These are phyloP conservation scores for Rhabdornis inornatus DNA, from an alignment of 2,113 vertebrate genomes.

Conservation along the genomic window DNA sequence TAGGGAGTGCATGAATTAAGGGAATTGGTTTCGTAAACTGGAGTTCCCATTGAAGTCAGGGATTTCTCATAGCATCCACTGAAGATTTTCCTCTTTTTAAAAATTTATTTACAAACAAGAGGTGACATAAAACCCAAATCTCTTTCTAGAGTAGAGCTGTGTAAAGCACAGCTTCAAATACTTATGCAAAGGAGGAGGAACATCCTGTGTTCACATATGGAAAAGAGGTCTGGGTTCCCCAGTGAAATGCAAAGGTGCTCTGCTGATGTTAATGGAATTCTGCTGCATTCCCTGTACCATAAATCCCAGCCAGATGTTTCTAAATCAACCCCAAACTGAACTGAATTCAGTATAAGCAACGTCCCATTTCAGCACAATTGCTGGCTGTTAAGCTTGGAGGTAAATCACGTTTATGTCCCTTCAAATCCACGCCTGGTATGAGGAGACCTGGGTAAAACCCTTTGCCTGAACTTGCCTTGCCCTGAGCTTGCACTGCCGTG, in stretches of 20 bases:
- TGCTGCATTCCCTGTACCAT: neutral
- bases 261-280: neutral
- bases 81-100: neutral
- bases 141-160: neutral
- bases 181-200: neutral
- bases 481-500: neutral
- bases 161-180: neutral
- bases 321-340: neutral
- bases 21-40: neutral
- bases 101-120: neutral
- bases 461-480: neutral
- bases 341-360: neutral
- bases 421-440: neutral
- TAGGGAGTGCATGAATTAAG: neutral
- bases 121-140: neutral
- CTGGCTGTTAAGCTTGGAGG: neutral
- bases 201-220: neutral
- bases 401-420: conserved; percentile 18
- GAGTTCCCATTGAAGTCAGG: neutral
- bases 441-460: neutral
- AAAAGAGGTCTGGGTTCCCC: neutral
- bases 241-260: neutral
- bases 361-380: neutral
- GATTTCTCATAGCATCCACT: neutral
- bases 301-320: neutral